These are phyloP conservation scores for Gambelia wislizenii DNA, from an alignment of 2,797 vertebrate genomes.

Conservation along the genomic window DNA sequence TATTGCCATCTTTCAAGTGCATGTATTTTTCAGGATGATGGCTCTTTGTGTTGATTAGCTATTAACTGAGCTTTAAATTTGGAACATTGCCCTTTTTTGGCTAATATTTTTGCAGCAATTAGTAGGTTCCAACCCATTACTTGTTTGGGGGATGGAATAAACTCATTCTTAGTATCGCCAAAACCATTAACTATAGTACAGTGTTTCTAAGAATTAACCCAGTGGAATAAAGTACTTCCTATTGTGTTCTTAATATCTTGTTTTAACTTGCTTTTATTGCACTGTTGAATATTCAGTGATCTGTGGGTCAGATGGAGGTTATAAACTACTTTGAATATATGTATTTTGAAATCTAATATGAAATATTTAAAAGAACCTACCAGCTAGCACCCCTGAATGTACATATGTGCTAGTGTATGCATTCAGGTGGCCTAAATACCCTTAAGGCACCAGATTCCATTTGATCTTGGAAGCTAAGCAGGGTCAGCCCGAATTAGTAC, in stretches of 20 bases:
- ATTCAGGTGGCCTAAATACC: not conserved
- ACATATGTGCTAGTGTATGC: not conserved
- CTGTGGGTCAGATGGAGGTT: not conserved
- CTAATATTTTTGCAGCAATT: not conserved
- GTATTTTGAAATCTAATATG: not conserved
- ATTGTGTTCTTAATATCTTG: not conserved
- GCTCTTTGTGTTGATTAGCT: not conserved
- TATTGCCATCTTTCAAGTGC: not conserved
- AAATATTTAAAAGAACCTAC: not conserved
- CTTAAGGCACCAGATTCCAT: too few species aligned
- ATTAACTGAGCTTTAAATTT: not conserved
- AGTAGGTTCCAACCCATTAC: not conserved
- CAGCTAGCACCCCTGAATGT: not conserved
- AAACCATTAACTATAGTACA: not conserved
- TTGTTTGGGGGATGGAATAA: not conserved
- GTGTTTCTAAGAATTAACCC: not conserved
- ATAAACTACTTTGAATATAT: not conserved
- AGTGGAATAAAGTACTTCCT: not conserved
- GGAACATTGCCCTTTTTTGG: not conserved
- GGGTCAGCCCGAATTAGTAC: too few species aligned
- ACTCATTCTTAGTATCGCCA: not conserved
- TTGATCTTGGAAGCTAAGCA: too few species aligned
- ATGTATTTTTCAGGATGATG: not conserved
- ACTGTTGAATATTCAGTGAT: not conserved
- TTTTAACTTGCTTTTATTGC: not conserved